These are phyloP conservation scores for Fragum whitleyi DNA, from an alignment of 2,888 invertebrate species.

Conservation along the genomic window DNA sequence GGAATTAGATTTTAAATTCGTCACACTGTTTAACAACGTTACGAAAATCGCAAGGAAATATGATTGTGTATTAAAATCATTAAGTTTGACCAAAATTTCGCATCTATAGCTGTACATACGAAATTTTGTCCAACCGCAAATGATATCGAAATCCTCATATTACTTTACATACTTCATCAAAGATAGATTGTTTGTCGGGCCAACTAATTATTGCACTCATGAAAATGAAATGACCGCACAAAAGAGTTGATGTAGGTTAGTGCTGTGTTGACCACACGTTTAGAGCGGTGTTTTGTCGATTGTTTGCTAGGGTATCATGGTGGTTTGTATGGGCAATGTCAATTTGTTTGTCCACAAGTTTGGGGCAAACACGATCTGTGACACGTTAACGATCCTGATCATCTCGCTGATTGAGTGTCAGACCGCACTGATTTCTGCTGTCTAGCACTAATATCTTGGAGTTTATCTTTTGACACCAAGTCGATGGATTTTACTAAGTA, in stretches of 20 bases:
- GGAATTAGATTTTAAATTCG: no score
- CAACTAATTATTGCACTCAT: background rate
- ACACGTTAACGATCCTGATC: slow-evolving; percentile 9
- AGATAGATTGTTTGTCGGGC: background rate
- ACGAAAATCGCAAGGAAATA: no score
- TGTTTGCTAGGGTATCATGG: slow-evolving; percentile 19
- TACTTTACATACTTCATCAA: no score
- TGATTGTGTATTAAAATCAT: no score
- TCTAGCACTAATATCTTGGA: background rate
- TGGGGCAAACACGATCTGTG: slow-evolving; percentile 13
- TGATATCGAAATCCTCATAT: no score
- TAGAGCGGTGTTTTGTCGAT: background rate
- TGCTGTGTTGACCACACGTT: background rate
- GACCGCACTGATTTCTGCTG: background rate
- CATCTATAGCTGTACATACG: no score
- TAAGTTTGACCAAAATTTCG: no score
- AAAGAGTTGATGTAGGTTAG: background rate
- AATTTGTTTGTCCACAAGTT: slow-evolving; percentile 16
- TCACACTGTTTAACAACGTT: no score
- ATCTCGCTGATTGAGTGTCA: slow-evolving; percentile 2
- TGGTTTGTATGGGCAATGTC: slow-evolving; percentile 11
- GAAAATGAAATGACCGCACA: background rate
- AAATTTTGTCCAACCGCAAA: no score
- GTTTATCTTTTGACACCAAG: background rate
- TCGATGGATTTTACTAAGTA: no score